A percentile compares a stretch with the other conserved stretches of the same genome.
Evolutionary conservation across 2,888 invertebrate species (phyloP).

Genomic region (Ypsolopha sequella): DNA sequence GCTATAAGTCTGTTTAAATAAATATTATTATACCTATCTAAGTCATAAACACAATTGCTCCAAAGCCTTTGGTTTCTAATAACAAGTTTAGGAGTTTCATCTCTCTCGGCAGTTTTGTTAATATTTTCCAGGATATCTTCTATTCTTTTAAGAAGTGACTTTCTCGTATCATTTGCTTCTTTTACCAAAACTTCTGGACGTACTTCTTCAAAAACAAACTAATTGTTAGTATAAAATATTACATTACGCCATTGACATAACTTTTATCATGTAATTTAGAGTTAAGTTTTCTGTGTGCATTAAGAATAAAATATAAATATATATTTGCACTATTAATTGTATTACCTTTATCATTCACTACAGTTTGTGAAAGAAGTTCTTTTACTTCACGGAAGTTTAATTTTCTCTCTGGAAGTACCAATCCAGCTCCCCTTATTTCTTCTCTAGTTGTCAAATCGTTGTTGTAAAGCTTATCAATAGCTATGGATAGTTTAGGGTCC

Average conservation of each 20-base stretch:
- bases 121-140: slow-evolving; percentile 50
- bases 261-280: too few relatives aligned
- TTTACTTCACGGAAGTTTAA: slow-evolving; percentile 47
- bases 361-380: slow-evolving; percentile 27
- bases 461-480: slow-evolving; percentile 43
- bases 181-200: slow-evolving; percentile 18
- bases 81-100: slow-evolving; percentile 40
- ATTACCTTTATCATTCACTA: too few relatives aligned
- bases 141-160: slow-evolving; percentile 41
- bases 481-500: slow-evolving; percentile 41
- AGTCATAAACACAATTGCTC: slow-evolving; percentile 66
- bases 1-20: not conserved
- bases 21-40: slow-evolving; percentile 44
- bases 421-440: not conserved
- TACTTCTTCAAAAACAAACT: slow-evolving; percentile 17
- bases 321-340: too few relatives aligned
- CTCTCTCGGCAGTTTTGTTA: slow-evolving; percentile 43
- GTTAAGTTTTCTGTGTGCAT: too few relatives aligned
- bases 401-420: slow-evolving; percentile 44
- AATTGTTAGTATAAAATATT: too few relatives aligned
- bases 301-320: too few relatives aligned
- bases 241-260: too few relatives aligned
- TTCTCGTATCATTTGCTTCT: slow-evolving; percentile 28
- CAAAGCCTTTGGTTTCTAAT: slow-evolving; percentile 58
- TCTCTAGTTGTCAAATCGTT: slow-evolving; percentile 10